Conservation (phyloP, 2,797 vertebrate species). For the Remorina albescens region DNA sequence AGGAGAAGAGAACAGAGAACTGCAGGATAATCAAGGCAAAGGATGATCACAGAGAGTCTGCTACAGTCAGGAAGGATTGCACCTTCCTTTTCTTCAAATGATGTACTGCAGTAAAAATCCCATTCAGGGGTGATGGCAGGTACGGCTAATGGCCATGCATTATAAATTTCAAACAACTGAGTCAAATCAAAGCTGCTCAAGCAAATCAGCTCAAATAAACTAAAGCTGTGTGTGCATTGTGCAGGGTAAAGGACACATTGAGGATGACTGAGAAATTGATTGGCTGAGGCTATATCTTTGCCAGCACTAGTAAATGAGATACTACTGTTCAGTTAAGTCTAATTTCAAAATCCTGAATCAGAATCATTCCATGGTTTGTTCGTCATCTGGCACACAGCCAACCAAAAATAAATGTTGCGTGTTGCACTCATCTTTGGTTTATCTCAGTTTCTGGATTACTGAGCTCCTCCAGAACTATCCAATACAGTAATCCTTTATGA, state of each 20-base stretch:
- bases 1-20: conserved; percentile 13
- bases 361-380: no score
- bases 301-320: no score
- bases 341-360: no score
- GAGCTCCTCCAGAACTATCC: no score
- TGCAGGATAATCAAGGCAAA: not conserved
- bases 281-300: no score
- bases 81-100: not conserved
- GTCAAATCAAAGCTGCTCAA: not conserved
- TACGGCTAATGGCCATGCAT: not conserved
- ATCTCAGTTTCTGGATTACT: not conserved
- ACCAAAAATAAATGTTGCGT: no score
- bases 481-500: no score
- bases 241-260: no score
- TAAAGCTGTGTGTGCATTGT: not conserved
- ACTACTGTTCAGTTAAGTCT: not conserved
- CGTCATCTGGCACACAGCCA: no score
- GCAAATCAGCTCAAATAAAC: not conserved
- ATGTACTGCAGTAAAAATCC: not conserved
- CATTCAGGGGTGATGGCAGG: not conserved
- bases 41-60: not conserved
- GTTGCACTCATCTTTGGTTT: not conserved
- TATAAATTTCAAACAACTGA: no score
- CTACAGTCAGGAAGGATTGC: not conserved
- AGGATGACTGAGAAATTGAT: no score